These are phyloP conservation scores for Melanerpes formicivorus DNA, from an alignment of 2,113 vertebrate genomes.

Conservation along the genomic window DNA sequence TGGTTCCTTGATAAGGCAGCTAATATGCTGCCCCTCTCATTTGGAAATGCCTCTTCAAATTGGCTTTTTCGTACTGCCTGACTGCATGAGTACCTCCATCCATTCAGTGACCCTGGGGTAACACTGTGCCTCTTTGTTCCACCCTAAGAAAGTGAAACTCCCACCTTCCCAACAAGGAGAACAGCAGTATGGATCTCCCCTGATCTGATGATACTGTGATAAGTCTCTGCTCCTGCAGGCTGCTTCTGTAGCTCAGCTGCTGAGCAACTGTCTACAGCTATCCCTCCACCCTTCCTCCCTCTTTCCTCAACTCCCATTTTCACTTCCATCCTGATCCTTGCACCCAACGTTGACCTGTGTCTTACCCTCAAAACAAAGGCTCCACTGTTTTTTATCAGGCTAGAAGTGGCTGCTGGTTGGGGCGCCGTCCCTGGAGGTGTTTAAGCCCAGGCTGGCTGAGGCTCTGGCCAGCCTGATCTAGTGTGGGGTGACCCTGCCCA, in stretches of 20 bases:
- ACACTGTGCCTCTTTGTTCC: not conserved
- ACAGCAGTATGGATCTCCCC: not conserved
- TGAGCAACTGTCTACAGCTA: not conserved
- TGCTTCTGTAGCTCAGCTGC: not conserved
- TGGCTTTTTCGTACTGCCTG: not conserved
- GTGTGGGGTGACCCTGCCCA: no score
- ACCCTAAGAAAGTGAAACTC: not conserved
- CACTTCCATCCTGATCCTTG: not conserved
- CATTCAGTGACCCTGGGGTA: not conserved
- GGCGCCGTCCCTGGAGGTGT: no score
- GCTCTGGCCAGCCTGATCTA: no score
- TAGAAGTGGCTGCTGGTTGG: not conserved
- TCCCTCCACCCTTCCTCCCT: not conserved
- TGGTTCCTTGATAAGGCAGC: not conserved
- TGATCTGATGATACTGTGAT: no score
- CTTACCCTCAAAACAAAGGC: not conserved
- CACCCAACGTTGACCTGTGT: not conserved
- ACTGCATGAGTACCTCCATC: not conserved
- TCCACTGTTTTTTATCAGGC: not conserved
- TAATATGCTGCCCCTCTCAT: not conserved
- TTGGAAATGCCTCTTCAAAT: not conserved
- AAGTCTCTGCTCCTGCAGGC: not conserved
- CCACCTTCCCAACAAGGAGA: not conserved
- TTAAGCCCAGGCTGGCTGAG: no score
- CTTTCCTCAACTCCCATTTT: not conserved